Conservation (phyloP, 1,140 invertebrate genomes). For the Augochlora pura region DNA sequence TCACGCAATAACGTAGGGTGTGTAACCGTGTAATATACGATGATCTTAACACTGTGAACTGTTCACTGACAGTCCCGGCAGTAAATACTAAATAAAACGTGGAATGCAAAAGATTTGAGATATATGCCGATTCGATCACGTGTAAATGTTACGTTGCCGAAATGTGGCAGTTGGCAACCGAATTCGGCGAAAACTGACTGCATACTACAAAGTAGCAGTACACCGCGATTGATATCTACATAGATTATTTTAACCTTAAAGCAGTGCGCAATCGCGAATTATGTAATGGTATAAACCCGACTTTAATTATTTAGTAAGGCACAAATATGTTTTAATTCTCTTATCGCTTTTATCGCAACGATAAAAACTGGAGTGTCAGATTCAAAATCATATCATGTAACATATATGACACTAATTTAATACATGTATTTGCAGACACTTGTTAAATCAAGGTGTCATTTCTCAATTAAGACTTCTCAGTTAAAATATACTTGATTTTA, state of each 20-base stretch:
- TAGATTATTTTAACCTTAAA: not conserved
- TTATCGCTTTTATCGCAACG: no score
- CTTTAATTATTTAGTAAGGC: no score
- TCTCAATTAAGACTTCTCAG: no score
- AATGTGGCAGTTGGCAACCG: no score
- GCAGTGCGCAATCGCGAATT: conserved; percentile 4
- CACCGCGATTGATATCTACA: not conserved
- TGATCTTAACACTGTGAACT: not conserved
- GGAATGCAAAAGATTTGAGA: not conserved
- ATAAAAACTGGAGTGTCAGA: no score
- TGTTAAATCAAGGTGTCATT: not conserved
- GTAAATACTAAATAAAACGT: not conserved
- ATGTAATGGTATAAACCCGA: no score
- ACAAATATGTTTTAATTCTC: no score
- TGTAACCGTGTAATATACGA: not conserved
- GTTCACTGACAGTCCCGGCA: not conserved
- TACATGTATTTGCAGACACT: not conserved
- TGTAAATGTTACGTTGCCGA: not conserved
- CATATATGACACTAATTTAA: no score
- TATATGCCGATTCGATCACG: not conserved
- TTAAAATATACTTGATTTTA: no score
- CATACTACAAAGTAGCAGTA: not conserved
- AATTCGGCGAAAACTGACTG: not conserved
- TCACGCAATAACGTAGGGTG: not conserved
- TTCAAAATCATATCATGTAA: no score